Conservation (phyloP, 2,888 invertebrate genomes). For the Melipona beecheii region DNA sequence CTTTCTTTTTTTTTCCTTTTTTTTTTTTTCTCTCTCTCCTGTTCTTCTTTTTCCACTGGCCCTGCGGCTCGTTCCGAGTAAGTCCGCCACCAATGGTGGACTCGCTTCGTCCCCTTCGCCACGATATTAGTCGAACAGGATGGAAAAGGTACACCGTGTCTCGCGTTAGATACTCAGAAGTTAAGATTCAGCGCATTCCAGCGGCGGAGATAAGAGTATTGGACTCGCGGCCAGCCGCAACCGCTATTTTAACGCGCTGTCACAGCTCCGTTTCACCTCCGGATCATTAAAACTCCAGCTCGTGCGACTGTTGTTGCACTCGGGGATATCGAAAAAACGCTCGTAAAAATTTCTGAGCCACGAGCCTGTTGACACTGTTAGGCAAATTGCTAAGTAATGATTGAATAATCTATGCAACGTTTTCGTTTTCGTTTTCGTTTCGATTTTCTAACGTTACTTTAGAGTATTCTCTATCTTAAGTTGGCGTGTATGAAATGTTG, state of each 20-base stretch:
- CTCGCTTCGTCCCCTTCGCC: conserved; percentile 23
- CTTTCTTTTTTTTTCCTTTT: background rate
- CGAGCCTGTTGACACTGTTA: too few species aligned
- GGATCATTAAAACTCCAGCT: too few species aligned
- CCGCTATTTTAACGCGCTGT: background rate
- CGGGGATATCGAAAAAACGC: too few species aligned
- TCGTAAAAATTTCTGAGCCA: background rate
- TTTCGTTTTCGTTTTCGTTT: too few species aligned
- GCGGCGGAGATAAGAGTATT: conserved; percentile 59
- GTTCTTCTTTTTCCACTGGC: conserved; percentile 45
- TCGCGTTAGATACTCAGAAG: conserved; percentile 79
- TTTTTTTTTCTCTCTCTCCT: background rate
- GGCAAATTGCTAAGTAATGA: too few species aligned
- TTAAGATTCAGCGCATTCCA: conserved; percentile 78
- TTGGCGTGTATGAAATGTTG: too few species aligned
- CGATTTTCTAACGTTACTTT: too few species aligned
- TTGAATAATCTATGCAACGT: too few species aligned
- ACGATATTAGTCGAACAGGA: conserved; percentile 55
- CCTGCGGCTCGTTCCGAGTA: conserved; percentile 40
- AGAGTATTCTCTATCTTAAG: too few species aligned
- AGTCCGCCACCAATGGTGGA: conserved; percentile 14
- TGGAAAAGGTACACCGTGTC: conserved; percentile 72
- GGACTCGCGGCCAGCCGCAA: conserved; percentile 20
- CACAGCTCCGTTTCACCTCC: too few species aligned
- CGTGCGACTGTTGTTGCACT: too few species aligned